phyloP scores from a whole-genome alignment of 2,888 invertebrate genomes.

The Beris chalybata region DNA sequence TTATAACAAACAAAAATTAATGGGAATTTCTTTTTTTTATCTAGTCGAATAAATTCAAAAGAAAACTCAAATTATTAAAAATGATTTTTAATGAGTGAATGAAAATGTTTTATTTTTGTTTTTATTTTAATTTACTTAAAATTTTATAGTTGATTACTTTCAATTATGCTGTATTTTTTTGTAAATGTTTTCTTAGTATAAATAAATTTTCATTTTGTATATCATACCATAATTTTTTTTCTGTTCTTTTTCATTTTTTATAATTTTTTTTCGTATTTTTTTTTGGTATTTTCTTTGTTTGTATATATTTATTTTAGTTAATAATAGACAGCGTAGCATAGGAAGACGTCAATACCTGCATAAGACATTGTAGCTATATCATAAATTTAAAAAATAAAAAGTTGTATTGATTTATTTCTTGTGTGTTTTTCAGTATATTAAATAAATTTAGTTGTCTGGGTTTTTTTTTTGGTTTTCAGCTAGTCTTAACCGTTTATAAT shows the following conservation, averaged over 20 bases:
- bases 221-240: too few species aligned
- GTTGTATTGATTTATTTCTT: not conserved
- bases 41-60: too few species aligned
- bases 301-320: slow-evolving; percentile 52
- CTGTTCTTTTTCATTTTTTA: slow-evolving; percentile 15
- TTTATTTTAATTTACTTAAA: not conserved
- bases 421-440: too few species aligned
- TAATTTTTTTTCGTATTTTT: slow-evolving; percentile 39
- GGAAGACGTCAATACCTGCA: slow-evolving; percentile 60
- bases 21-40: too few species aligned
- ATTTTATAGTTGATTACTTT: not conserved
- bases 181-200: slow-evolving; percentile 6
- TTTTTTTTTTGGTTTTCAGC: too few species aligned
- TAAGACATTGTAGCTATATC: slow-evolving; percentile 58
- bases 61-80: too few species aligned
- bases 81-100: too few species aligned
- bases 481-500: too few species aligned
- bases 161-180: not conserved
- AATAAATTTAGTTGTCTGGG: too few species aligned
- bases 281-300: slow-evolving; percentile 41
- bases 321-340: slow-evolving; percentile 58
- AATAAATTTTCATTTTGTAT: slow-evolving; percentile 17
- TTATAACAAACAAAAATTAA: too few species aligned
- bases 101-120: not conserved
- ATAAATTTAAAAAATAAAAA: slow-evolving; percentile 8